Conservation (phyloP, 2,113 vertebrate species). For the Paraplagusia blochii region DNA sequence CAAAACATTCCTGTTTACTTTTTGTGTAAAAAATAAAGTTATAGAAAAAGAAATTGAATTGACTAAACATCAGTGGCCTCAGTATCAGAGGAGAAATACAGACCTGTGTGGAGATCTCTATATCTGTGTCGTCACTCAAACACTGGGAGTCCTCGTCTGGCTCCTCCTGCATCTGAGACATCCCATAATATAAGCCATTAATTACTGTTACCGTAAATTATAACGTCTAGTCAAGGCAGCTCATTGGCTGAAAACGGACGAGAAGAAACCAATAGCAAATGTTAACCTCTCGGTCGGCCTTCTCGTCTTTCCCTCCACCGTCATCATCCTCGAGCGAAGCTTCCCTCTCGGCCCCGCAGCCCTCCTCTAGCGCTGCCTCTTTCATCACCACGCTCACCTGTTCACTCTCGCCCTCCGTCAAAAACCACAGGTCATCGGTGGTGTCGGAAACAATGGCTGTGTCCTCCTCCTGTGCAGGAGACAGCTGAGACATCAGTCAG, state of each 20-base stretch:
- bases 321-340: slow-evolving; percentile 65
- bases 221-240: background rate
- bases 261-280: background rate
- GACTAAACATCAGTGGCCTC: too few relatives aligned
- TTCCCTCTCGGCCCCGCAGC: slow-evolving; percentile 69
- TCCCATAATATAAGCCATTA: background rate
- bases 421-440: slow-evolving; percentile 93
- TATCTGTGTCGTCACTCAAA: slow-evolving; percentile 89
- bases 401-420: slow-evolving; percentile 86
- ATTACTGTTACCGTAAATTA: too few relatives aligned
- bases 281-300: slow-evolving; percentile 66
- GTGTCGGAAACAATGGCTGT: slow-evolving; percentile 94
- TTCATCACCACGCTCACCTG: slow-evolving; percentile 83
- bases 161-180: slow-evolving; percentile 81
- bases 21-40: too few relatives aligned
- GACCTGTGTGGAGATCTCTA: slow-evolving; percentile 87
- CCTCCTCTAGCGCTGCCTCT: slow-evolving; percentile 77
- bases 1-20: too few relatives aligned
- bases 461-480: slow-evolving; percentile 85
- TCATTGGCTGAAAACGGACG: background rate
- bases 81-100: background rate
- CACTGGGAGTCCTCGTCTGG: slow-evolving; percentile 86
- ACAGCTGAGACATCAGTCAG: slow-evolving; percentile 74
- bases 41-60: too few relatives aligned
- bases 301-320: slow-evolving; percentile 60